A percentile compares a stretch with the other conserved stretches of the same genome.
phyloP scores from a whole-genome alignment of 2,888 invertebrate genomes.

The Reticulitermes lucifugus region DNA sequence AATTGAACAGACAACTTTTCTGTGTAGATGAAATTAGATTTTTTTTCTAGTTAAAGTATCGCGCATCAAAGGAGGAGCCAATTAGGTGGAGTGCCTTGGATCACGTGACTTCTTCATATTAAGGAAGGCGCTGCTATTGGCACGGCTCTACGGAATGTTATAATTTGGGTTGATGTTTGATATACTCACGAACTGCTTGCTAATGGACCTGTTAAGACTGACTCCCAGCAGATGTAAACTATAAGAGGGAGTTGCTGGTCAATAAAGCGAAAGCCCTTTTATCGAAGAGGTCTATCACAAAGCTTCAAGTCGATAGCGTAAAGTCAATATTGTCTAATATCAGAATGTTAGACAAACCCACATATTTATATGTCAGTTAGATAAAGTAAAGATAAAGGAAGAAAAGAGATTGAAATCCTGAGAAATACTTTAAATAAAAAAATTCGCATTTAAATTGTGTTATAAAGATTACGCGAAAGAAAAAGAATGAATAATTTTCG shows the following conservation, averaged over 20 bases:
- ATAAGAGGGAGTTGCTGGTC: not conserved
- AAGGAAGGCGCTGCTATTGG: conserved; percentile 6
- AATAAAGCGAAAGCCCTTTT: no score
- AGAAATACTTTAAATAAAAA: no score
- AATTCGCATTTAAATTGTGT: no score
- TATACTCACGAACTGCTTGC: conserved; percentile 43
- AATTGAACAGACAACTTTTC: conserved; percentile 29
- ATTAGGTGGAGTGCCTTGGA: conserved; percentile 45
- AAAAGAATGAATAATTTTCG: no score
- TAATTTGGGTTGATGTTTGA: conserved; percentile 42
- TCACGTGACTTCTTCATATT: conserved; percentile 41
- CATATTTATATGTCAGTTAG: no score
- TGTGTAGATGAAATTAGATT: conserved; percentile 29
- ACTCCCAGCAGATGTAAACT: conserved; percentile 32
- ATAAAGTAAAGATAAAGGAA: no score
- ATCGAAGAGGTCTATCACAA: no score
- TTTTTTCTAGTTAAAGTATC: conserved; percentile 32
- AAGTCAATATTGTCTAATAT: no score
- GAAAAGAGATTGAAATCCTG: no score
- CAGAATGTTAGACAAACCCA: no score
- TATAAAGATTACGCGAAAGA: no score
- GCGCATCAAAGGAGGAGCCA: conserved; percentile 39
- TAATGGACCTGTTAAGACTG: conserved; percentile 28
- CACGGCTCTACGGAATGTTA: conserved; percentile 29
- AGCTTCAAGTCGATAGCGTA: no score